Evolutionary conservation across 2,888 invertebrate genomes (phyloP), one percentile per base, ranked within the genome.

Genomic region (Cerastis rubricosa): DNA sequence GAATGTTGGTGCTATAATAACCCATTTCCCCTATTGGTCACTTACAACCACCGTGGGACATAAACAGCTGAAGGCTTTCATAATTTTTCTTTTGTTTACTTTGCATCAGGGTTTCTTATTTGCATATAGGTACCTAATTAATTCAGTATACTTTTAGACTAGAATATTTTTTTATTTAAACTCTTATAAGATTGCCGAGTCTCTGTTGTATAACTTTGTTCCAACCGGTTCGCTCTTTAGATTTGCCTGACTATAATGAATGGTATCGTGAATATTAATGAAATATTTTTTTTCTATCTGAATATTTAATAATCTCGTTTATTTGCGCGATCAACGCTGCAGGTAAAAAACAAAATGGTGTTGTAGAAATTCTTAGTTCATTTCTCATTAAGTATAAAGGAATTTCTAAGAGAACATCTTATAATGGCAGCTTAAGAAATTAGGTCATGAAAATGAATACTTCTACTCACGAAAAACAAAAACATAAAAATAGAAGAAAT

Each of bases 1-100:
- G 35, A 74, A 61, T 69, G 71, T 47, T 51, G 51, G 49, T 29
- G 35, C 35, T n/a, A 19, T 71, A 74, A 78, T 74, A 83, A 74
- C 59, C 83, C 47, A 72, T 74, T 74, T 82, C 57, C 78, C 43
- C 49, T 29, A 61, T n/a, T 77, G 71, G 54, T 61, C 64, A 81
- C 47, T 83, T 71, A 70, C 29, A 73, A 65, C 45, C 3, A 22
- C 49, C 63, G 74, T 86, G 86, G 19, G 78, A 78, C 14, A n/a
- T 12, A n/a, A 51, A 49, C 83, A 84, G 47, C 74, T 84, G 83
- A 12, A 49, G 11, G 12, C 19, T 59, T 54, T 47, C 22, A 35
- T 70, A 14, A 49, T 25, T 81, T 70, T 57, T 59, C 6, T 11
- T 47, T 14, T 47, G 22, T 17, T 57, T 29, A 9, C 5, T 70